These are phyloP conservation scores for Octodonta nipae DNA, from an alignment of 2,888 invertebrate species.

Conservation along the genomic window DNA sequence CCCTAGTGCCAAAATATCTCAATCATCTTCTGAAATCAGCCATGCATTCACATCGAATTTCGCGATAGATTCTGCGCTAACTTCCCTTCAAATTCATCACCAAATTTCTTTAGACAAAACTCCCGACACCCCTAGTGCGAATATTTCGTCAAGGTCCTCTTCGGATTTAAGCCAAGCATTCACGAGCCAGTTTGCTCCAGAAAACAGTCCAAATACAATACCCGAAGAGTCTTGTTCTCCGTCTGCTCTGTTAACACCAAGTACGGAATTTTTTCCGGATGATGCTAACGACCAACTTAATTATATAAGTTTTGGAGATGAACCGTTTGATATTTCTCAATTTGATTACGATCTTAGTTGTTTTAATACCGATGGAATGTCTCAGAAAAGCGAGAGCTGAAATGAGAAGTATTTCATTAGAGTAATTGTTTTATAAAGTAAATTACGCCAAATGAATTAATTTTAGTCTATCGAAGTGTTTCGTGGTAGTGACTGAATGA, in stretches of 20 bases:
- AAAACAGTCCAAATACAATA: slow-evolving; percentile 21
- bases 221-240: slow-evolving; percentile 37
- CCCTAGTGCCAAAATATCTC: slow-evolving; percentile 52
- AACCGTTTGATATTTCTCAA: slow-evolving; percentile 32
- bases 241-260: slow-evolving; percentile 46
- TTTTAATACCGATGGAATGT: slow-evolving; percentile 25
- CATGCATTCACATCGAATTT: slow-evolving; percentile 5
- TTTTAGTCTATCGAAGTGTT: no score
- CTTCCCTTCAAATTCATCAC: slow-evolving; percentile 12
- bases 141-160: slow-evolving; percentile 36
- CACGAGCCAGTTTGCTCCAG: slow-evolving; percentile 30
- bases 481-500: no score
- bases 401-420: slow-evolving; percentile 2
- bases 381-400: slow-evolving; percentile 17
- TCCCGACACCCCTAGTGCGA: slow-evolving; percentile 57
- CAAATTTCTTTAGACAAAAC: slow-evolving; percentile 32
- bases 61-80: background rate
- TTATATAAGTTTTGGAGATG: slow-evolving; percentile 30
- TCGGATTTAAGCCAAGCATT: slow-evolving; percentile 29
- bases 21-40: slow-evolving; percentile 5
- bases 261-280: slow-evolving; percentile 33
- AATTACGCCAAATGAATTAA: background rate
- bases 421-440: background rate
- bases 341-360: slow-evolving; percentile 33
- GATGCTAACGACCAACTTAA: slow-evolving; percentile 26